These are phyloP conservation scores for Muricea muricata DNA, from an alignment of 92 coral and sea anemone genomes.

Conservation along the genomic window DNA sequence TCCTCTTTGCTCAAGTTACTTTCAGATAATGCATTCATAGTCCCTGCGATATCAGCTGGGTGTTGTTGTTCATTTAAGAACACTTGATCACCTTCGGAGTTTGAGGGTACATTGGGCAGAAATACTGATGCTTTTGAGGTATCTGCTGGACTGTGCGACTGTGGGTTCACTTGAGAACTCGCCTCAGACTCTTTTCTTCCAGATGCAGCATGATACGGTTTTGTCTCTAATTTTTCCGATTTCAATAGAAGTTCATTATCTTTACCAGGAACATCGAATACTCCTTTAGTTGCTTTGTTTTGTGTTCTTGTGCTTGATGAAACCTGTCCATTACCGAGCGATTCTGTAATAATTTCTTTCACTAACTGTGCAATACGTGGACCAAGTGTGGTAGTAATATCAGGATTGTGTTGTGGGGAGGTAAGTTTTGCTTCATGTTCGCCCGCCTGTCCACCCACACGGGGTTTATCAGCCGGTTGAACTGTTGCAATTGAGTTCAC, in stretches of 20 bases:
- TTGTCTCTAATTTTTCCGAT: slow-evolving; percentile 29
- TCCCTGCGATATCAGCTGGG: slow-evolving; percentile 2
- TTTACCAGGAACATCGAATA: slow-evolving; percentile 20
- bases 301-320: not conserved
- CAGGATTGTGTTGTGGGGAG: not conserved
- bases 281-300: not conserved
- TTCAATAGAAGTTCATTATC: slow-evolving; percentile 20
- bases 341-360: not conserved
- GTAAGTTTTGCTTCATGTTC: not conserved
- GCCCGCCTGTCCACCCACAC: not conserved
- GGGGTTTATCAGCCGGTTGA: slow-evolving; percentile 18
- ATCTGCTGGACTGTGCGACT: not conserved
- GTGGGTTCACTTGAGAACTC: not conserved
- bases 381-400: not conserved
- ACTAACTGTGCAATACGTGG: not conserved
- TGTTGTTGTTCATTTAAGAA: not conserved
- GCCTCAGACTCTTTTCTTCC: not conserved
- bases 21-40: slow-evolving; percentile 24
- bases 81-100: slow-evolving; percentile 26
- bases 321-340: not conserved
- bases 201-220: not conserved
- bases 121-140: slow-evolving; percentile 19
- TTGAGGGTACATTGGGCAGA: slow-evolving; percentile 15
- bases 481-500: not conserved
- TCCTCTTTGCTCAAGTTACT: slow-evolving; percentile 35